Evolutionary conservation across 2,797 vertebrate genomes (phyloP), one percentile per base, ranked within the genome.

Genomic region (Poeciliopsis infans): DNA sequence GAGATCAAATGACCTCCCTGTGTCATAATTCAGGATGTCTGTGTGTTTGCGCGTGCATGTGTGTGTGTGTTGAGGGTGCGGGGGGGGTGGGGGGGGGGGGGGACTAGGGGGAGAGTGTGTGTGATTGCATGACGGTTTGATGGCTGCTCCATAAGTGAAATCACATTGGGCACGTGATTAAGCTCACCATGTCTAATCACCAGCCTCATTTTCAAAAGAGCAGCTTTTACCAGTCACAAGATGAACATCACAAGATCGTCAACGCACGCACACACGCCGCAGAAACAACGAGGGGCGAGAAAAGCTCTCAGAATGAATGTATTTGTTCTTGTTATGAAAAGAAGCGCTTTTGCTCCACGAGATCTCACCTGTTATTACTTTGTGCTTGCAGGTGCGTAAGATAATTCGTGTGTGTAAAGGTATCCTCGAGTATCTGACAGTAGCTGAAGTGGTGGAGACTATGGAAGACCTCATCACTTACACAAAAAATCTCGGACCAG

Each of bases 401-500:
- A 99, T 99, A 79, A 99, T 99, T 83, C 96, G 98, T 72, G 98
- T 99, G 86, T 99, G 98, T 95, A 99, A 98, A 96, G 98, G 98
- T 59, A 99, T 99, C 93, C 92, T 99, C 83, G 98, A 99, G 93
- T 99, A 99, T 89, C 95, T 99, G 91, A 96, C 97, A 1, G 98
- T 99, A 84, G 97, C 98, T 0, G 98, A 99, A 86, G 98, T 99
- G 82, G 98, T 99, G 84, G 98, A 99, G 91, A 98, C 96, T 72
- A 99, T 99, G 98, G 98, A 99, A 93, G 98, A 99, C 92, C 95
- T 99, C 93, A 97, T 99, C 92, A 99, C 98, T n/a, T 99, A 99
- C 86, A 99, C 98, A 33, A 99, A 99, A 94, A 99, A 99, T 91
- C 95, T 99, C 76, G 98, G 98, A 79, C 98, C 98, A 96, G 98